A percentile compares a stretch with the other conserved stretches of the same genome.
Evolutionary conservation across 1,140 invertebrate genomes (phyloP).

Genomic region (Xylocopa sonorina): DNA sequence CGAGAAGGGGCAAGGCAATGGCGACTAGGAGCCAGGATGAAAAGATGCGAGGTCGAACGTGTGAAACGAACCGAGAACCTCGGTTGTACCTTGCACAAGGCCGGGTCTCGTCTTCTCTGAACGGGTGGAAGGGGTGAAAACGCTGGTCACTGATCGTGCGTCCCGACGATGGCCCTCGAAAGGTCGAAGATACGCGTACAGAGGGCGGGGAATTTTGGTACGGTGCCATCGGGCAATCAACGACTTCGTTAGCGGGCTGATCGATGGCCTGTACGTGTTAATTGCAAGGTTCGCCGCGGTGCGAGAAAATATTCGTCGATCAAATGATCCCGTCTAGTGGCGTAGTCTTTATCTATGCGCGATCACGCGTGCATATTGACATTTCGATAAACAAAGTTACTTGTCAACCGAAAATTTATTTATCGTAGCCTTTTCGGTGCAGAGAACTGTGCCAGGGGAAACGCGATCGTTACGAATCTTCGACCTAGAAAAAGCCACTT

Average conservation of each 20-base stretch:
- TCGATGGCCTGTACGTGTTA: slow-evolving; percentile 52
- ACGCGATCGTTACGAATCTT: slow-evolving; percentile 6
- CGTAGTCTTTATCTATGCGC: slow-evolving; percentile 18
- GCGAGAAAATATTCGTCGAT: slow-evolving; percentile 54
- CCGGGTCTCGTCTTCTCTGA: slow-evolving; percentile 67
- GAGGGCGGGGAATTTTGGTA: slow-evolving; percentile 53
- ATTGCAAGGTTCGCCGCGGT: slow-evolving; percentile 52
- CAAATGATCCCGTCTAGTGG: background rate
- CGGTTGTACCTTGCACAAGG: slow-evolving; percentile 57
- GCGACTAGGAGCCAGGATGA: slow-evolving; percentile 17
- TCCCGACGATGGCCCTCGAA: slow-evolving; percentile 3
- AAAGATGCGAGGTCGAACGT: slow-evolving; percentile 37
- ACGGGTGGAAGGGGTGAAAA: background rate
- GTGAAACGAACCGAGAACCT: slow-evolving; percentile 54
- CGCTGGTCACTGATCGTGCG: background rate
- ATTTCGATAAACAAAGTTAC: slow-evolving; percentile 32
- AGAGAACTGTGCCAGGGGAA: no score
- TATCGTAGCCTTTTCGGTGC: no score
- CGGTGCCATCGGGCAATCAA: slow-evolving; percentile 61
- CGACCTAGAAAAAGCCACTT: background rate
- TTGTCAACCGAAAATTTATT: background rate
- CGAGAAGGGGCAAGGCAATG: slow-evolving; percentile 37
- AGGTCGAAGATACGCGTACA: slow-evolving; percentile 1
- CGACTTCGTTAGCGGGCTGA: slow-evolving; percentile 63
- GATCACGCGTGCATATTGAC: background rate